Base-by-base conservation (phyloP, 2,797 vertebrate genomes). In the Tadarida brasiliensis region DNA sequence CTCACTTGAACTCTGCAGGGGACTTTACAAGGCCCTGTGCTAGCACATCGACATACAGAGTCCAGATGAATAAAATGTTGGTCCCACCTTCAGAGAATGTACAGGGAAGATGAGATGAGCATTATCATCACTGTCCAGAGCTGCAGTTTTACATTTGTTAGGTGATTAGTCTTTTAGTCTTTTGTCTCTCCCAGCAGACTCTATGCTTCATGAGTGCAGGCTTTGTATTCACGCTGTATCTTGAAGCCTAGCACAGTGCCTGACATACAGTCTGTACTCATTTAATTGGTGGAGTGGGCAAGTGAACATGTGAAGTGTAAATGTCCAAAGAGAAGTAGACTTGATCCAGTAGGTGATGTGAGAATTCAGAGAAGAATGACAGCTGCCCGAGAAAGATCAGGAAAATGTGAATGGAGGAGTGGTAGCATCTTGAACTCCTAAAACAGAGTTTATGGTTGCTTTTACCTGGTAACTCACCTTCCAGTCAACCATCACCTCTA, bases 151-250 rank as follows among this genome's bases (percentile, higher is more conserved):
- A 30, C n/a, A 8, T 83, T 47, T 5, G 1, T 82, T 65, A 67
- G n/a, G 8, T 77, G 30, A 6, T 59, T 33, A 33, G 54, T 74
- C 30, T n/a, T 7, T 59, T 33, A 33, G 54, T 74, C 30, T n/a
- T 7, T 78, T 81, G 0, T 80, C 22, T 51, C 17, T 91, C 49
- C 68, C 28, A 56, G 2, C 12, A 57, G 30, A 35, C 71, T 20
- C 51, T 47, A 7, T 84, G 56, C 61, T 88, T 80, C 47, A 44
- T 17, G 30, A 94, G n/a, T 71, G 7, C 39, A 90, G n/a, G 76
- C n/a, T 47, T 30, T 35, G 54, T 93, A 67, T 49, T 77, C 8
- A 10, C 7, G 0, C 8, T 6, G 1, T 59, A 30, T 33, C 61
- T 51, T 7, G 7, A 68, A 85, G 59, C 73, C 95, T 80, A 14